Evolutionary conservation across 2,113 vertebrate genomes (phyloP).

Genomic region (Eulemur rufifrons): DNA sequence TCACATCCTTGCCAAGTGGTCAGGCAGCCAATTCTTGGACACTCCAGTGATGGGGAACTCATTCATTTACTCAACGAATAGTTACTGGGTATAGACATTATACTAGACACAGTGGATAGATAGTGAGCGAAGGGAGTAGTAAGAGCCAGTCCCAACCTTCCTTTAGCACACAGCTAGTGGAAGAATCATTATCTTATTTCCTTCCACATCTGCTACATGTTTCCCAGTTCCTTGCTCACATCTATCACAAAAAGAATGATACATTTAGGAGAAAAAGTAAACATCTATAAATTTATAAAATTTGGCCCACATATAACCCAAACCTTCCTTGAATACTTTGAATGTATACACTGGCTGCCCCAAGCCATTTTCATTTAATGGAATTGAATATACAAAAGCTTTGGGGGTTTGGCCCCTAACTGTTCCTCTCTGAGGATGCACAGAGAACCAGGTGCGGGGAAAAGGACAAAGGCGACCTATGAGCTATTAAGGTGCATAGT

Average conservation of each 20-base stretch:
- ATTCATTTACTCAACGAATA: neutral
- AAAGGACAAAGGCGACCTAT: neutral
- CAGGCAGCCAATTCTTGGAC: neutral
- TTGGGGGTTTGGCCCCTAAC: neutral
- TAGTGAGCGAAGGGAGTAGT: accelerated
- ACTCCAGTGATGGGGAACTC: neutral
- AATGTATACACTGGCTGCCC: neutral
- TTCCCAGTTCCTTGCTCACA: neutral
- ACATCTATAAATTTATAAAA: neutral
- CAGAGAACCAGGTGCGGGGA: neutral
- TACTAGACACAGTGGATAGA: neutral
- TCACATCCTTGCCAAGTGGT: neutral
- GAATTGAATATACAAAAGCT: neutral
- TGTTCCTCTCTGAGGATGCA: neutral
- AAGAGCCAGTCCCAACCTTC: neutral
- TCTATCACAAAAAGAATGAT: neutral
- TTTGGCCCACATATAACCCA: neutral
- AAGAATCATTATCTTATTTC: neutral
- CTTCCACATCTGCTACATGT: neutral
- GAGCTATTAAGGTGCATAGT: neutral
- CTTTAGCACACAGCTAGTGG: neutral
- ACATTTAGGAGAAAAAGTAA: neutral
- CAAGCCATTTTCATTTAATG: neutral
- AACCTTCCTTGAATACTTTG: neutral
- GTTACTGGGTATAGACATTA: neutral